phyloP scores from a whole-genome alignment of 2,797 vertebrate genomes.

The Catostomus latipinnis region DNA sequence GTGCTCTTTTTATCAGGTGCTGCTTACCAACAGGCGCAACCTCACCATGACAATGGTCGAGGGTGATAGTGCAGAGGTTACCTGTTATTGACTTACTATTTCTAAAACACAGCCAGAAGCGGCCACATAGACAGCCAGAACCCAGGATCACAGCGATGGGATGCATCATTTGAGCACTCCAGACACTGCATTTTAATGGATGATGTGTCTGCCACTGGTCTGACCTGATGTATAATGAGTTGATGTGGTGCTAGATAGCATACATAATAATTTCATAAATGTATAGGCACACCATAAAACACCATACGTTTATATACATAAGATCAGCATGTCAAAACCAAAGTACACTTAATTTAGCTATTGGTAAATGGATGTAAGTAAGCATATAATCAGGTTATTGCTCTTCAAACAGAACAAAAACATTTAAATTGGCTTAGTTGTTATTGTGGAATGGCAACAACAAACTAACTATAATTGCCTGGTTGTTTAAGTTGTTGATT shows the following conservation, averaged over 20 bases:
- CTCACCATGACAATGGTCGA: slow-evolving; percentile 27
- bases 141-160: background rate
- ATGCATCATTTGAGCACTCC: background rate
- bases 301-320: background rate
- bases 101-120: slow-evolving; percentile 26
- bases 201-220: background rate
- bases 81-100: slow-evolving; percentile 3
- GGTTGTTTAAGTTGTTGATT: background rate
- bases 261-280: background rate
- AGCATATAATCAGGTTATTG: background rate
- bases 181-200: background rate
- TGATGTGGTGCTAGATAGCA: background rate
- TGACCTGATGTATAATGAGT: slow-evolving; percentile 30
- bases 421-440: background rate
- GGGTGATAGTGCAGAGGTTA: slow-evolving; percentile 23
- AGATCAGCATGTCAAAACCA: background rate
- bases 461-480: background rate
- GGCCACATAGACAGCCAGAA: slow-evolving; percentile 11
- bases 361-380: background rate
- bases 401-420: background rate
- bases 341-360: background rate
- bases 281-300: too few species aligned
- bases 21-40: slow-evolving; percentile 18
- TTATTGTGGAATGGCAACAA: background rate
- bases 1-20: background rate